These are phyloP conservation scores for Delia radicum DNA, from an alignment of 1,140 invertebrate species.

Conservation along the genomic window DNA sequence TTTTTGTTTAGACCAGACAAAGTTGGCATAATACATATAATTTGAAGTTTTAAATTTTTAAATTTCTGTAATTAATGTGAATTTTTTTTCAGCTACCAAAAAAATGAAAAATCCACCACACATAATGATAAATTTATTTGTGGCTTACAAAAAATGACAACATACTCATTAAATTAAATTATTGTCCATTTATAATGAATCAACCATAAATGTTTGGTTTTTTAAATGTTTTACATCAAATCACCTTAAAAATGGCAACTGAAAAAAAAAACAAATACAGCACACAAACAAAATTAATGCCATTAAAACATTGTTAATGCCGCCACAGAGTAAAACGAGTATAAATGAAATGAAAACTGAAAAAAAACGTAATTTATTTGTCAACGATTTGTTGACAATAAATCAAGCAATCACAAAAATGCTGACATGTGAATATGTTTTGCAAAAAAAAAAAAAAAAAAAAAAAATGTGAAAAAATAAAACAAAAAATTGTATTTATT, in stretches of 20 bases:
- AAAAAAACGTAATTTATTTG: slow-evolving; percentile 51
- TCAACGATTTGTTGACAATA: slow-evolving; percentile 53
- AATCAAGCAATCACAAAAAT: slow-evolving; percentile 56
- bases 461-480: slow-evolving; percentile 2
- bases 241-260: slow-evolving; percentile 26
- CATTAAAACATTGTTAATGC: slow-evolving; percentile 23
- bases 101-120: background rate
- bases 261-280: background rate
- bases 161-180: slow-evolving; percentile 2
- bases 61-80: background rate
- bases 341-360: slow-evolving; percentile 30
- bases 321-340: slow-evolving; percentile 3
- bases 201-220: background rate
- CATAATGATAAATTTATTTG: background rate
- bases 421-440: slow-evolving; percentile 39
- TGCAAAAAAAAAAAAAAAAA: background rate
- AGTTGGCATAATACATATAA: background rate
- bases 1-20: background rate
- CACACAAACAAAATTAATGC: slow-evolving; percentile 24
- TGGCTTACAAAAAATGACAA: background rate
- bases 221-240: slow-evolving; percentile 20
- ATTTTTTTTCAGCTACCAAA: background rate
- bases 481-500: slow-evolving; percentile 18
- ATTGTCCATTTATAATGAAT: slow-evolving; percentile 2
- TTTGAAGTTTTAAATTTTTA: no score